Evolutionary conservation across 2,888 invertebrate genomes (phyloP), one percentile per base, ranked within the genome.

Genomic region (Hyppa rectilinea): DNA sequence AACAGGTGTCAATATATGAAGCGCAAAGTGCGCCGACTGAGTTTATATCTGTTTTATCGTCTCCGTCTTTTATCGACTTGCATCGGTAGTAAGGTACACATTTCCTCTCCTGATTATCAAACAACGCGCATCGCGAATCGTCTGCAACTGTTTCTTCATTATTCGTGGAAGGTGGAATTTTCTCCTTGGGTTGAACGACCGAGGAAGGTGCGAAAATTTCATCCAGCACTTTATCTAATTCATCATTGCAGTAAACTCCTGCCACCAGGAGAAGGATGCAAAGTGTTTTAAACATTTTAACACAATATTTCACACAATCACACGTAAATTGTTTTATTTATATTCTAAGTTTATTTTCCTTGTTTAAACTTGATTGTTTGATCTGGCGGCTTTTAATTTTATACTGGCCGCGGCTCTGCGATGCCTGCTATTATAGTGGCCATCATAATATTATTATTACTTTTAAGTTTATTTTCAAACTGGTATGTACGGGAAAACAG

Each of bases 11-110:
- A 34, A 94, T 65, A 75, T 93, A 95, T 0, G 91, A 90, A 0
- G 73, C 59, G 47, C 94, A 95, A 0, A 89, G n/a, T n/a, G n/a
- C 87, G 0, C 91, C 91, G 4, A 89, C 7, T 20, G 17, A 6
- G 2, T 5, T 17, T 29, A 6, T 20, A 56, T 20, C 12, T 6
- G 10, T 23, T 20, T 96, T 93, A 52, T 96, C 95, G 34, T n/a
- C n/a, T n/a, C n/a, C n/a, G n/a, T n/a, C n/a, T n/a, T n/a, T n/a
- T n/a, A n/a, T n/a, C n/a, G 31, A 7, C 23, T 96, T 94, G 87
- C 98, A 98, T 20, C 97, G 96, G 88, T 97, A 98, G 86, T 97
- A 98, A 0, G 97, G 97, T 0, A 98, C 98, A 87, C 98, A 98
- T 60, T 97, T 96, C 47, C 98, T 98, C 0, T 91, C 89, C 3